Percentiles rank a stretch among this genome's conserved stretches.
These are phyloP conservation scores for Chloropsis cyanopogon DNA, from an alignment of 2,113 vertebrate genomes.

Conservation along the genomic window DNA sequence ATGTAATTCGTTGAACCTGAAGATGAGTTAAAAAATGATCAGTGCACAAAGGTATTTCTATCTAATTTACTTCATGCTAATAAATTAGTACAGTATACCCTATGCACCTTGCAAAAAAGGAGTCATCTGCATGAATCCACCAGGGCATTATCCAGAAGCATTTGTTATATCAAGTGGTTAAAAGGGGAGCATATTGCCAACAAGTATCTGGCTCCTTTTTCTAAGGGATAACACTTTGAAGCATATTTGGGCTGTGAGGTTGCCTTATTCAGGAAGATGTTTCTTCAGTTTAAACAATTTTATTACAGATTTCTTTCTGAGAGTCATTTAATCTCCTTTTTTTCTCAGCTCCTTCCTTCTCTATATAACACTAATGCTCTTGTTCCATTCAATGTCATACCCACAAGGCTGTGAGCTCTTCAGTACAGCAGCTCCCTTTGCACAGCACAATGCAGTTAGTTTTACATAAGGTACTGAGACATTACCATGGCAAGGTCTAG, in stretches of 20 bases:
- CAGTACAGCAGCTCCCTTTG: not conserved
- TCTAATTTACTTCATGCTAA: not conserved
- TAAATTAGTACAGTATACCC: not conserved
- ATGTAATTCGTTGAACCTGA: constrained; percentile 44
- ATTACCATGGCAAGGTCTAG: not conserved
- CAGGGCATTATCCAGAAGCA: not conserved
- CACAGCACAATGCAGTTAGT: not conserved
- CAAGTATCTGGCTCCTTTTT: not conserved
- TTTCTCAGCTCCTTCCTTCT: not conserved
- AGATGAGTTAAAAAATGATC: constrained; percentile 42
- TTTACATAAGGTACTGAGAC: not conserved
- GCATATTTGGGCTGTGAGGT: not conserved
- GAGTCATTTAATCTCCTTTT: not conserved
- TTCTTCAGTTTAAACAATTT: not conserved
- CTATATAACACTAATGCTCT: not conserved
- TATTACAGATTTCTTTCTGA: not conserved
- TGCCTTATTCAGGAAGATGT: not conserved
- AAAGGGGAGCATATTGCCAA: not conserved
- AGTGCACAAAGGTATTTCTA: not conserved
- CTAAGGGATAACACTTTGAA: not conserved
- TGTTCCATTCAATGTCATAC: not conserved
- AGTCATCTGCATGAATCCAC: not conserved
- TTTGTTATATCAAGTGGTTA: not conserved
- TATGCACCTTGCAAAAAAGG: not conserved
- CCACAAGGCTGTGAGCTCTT: not conserved